Conservation (phyloP, 2,888 invertebrate species). For the Resseliella maxima region DNA sequence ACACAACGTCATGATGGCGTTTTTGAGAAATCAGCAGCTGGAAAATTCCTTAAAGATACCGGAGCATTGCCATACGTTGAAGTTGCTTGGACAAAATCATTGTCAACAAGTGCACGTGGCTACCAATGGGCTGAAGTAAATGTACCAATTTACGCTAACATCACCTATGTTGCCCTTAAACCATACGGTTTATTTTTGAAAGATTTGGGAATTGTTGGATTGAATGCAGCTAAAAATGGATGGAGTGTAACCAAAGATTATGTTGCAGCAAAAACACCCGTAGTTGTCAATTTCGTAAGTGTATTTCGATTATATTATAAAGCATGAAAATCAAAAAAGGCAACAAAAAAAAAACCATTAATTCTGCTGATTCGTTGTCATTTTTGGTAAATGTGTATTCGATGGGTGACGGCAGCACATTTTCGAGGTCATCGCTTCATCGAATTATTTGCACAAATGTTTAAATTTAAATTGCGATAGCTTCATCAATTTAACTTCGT, state of each 20-base stretch:
- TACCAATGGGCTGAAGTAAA: conserved; percentile 77
- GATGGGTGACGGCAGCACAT: neutral
- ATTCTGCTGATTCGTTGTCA: neutral
- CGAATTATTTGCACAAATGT: neutral
- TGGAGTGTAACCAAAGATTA: conserved; percentile 70
- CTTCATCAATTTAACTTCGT: neutral
- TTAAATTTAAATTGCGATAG: neutral
- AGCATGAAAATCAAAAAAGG: neutral
- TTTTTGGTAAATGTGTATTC: neutral
- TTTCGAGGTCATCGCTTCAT: conserved; percentile 16
- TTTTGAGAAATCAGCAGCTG: conserved; percentile 78
- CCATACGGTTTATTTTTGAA: conserved; percentile 74
- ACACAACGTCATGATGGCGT: conserved; percentile 74
- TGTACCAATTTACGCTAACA: conserved; percentile 75
- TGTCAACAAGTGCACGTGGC: conserved; percentile 73
- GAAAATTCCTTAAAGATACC: conserved; percentile 73
- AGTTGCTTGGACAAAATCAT: conserved; percentile 72
- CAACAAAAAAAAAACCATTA: neutral
- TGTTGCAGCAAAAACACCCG: conserved; percentile 70
- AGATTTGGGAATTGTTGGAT: conserved; percentile 71
- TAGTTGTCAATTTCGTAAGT: conserved; percentile 70
- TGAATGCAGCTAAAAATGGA: conserved; percentile 69
- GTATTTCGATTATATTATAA: neutral
- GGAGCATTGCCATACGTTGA: conserved; percentile 75
- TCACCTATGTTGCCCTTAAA: conserved; percentile 65